These are phyloP conservation scores for Norana najaformis DNA, from an alignment of 2,888 invertebrate species.

Conservation along the genomic window DNA sequence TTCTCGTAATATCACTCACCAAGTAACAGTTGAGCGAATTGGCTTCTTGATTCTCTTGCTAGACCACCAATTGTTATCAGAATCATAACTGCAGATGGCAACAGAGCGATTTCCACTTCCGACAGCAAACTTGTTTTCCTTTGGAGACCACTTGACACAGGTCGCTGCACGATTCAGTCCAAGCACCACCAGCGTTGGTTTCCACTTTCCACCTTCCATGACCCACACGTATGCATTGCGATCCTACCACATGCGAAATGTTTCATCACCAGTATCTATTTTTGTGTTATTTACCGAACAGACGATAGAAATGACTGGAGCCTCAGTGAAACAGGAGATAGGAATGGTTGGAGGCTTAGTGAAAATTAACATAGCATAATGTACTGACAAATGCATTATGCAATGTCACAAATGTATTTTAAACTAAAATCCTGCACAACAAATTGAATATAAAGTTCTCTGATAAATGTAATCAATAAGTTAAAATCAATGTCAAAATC, in stretches of 20 bases:
- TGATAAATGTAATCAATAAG: too few species aligned
- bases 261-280: too few species aligned
- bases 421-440: too few species aligned
- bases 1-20: slow-evolving; percentile 49
- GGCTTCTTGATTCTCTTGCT: slow-evolving; percentile 98
- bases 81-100: slow-evolving; percentile 96
- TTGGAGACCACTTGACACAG: slow-evolving; percentile 97
- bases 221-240: slow-evolving; percentile 99
- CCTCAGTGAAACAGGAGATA: too few species aligned
- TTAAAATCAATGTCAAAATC: too few species aligned
- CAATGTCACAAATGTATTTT: too few species aligned
- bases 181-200: slow-evolving; percentile 85
- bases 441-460: too few species aligned
- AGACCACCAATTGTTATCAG: slow-evolving; percentile 98
- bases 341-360: too few species aligned
- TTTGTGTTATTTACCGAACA: too few species aligned
- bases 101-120: slow-evolving; percentile 94
- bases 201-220: slow-evolving; percentile 82
- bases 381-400: too few species aligned
- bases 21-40: slow-evolving; percentile 92
- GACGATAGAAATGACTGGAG: too few species aligned
- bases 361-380: too few species aligned
- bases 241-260: slow-evolving; percentile 68
- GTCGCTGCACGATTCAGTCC: slow-evolving; percentile 96
- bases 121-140: slow-evolving; percentile 96